Base-by-base conservation (phyloP, 2,888 invertebrate species). In the Rhagonycha fulva region DNA sequence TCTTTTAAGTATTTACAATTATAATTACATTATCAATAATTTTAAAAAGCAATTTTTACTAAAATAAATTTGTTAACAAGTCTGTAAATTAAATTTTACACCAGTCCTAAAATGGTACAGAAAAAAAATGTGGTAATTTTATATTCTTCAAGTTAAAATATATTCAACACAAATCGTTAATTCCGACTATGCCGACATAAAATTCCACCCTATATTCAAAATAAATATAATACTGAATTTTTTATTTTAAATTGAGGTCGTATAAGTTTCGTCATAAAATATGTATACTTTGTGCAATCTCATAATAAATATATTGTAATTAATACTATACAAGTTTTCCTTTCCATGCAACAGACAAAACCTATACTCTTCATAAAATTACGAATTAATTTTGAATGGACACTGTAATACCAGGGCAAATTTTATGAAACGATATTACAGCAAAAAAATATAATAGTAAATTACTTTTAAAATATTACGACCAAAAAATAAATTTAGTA, bases 1-100 rank as follows among this genome's bases (percentile, higher is more conserved):
- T 79, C 80, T 72, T 72, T 71, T 76, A 77, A 77, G 76, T 82
- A 83, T 83, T 73, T 82, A 83, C 81, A 82, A 79, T 74, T 79
- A 72, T 80, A 72, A 28, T 73, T 73, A 76, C 62, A 71, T 62
- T 74, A 68, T 68, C 70, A 71, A 63, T 71, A 70, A 47, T 47
- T 47, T 47, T 47, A 47, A 47, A 47, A 47, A 47, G 47, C 47
- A 47, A 32, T 12, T 47, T 47, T 47, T 47, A n/a, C 47, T 47
- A 47, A 47, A 47, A 47, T 47, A 47, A 47, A 9, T 47, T 47
- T 47, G 47, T 47, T 47, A 2, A 19, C 19, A 19, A 19, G 47
- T 47, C 47, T 47, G 47, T n/a, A 47, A 47, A n/a, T 47, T 47
- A 47, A 7, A 47, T n/a, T 47, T n/a, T n/a, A 47, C n/a, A 47